A percentile compares a stretch with the other conserved stretches of the same genome.
Evolutionary conservation across 2,797 vertebrate species (phyloP).

Genomic region (Notolepis coatsorum): DNA sequence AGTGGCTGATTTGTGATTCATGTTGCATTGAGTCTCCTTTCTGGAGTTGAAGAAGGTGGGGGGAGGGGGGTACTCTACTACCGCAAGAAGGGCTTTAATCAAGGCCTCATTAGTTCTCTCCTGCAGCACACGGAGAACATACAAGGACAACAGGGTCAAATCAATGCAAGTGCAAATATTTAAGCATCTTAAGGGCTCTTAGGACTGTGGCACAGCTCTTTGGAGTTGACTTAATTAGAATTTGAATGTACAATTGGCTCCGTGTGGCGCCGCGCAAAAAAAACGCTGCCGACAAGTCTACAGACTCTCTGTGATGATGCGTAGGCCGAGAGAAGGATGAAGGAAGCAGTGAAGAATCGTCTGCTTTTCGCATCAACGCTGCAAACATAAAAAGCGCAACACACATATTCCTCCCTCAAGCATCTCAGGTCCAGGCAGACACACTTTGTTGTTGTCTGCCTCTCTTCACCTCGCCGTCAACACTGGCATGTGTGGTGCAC

Average conservation of each 20-base stretch:
- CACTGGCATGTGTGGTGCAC: conserved; percentile 44
- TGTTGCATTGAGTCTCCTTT: conserved; percentile 21
- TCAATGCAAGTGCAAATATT: conserved; percentile 1
- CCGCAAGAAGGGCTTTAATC: conserved; percentile 32
- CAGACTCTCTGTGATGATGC: background rate
- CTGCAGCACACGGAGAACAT: conserved; percentile 17
- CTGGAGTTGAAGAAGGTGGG: conserved; percentile 10
- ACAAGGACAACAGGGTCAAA: conserved; percentile 21
- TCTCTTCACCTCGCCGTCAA: conserved; percentile 14
- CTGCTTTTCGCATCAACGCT: background rate
- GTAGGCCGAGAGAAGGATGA: background rate
- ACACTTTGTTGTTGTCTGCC: conserved; percentile 36
- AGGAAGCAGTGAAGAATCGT: background rate
- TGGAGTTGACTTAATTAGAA: background rate
- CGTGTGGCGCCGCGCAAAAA: conserved; percentile 10
- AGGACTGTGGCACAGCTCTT: background rate
- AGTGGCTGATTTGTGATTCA: conserved; percentile 47
- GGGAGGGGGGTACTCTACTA: background rate
- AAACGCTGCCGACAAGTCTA: background rate
- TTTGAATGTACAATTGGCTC: conserved; percentile 4
- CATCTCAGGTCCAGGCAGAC: conserved; percentile 18
- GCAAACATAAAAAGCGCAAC: conserved; percentile 4
- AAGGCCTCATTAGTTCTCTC: conserved; percentile 40
- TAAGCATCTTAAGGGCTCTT: conserved; percentile 8
- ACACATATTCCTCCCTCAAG: conserved; percentile 12